Evolutionary conservation across 2,888 invertebrate species (phyloP), one percentile per base, ranked within the genome.

Genomic region (Lasioglossum pauxillum): DNA sequence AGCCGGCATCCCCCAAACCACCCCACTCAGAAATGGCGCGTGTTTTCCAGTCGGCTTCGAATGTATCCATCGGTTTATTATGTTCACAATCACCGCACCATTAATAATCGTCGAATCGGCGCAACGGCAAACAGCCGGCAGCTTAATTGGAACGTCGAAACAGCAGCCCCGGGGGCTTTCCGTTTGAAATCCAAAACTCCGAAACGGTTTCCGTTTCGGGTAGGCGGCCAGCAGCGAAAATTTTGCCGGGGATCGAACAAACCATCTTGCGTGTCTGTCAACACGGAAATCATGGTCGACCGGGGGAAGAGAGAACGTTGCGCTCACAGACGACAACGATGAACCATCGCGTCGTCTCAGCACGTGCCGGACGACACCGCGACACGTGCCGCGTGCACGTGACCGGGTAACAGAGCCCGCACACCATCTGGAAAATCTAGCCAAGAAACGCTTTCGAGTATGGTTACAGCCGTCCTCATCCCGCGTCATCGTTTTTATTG

Each of bases 351-450:
- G 83, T 67, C 81, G 79, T 41, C 38, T 84, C 46, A 44, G 89
- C 92, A 92, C 92, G 92, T 92, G 92, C 80, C 89, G 76, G 79
- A 82, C 88, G 88, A 86, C 89, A 89, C 88, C 83, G 69, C 83
- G 88, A 86, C 92, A 92, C 93, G 92, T 92, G 92, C 88, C 88
- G 10, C 53, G 69, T 49, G 82, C 92, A 92, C 92, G 92, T 92
- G 92, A 89, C 90, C 87, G 82, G 87, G 80, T 86, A 91, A 86
- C 83, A 73, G 75, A 91, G 83, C 86, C 80, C 84, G 81, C 73
- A 80, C 79, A 75, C 76, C 88, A 89, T 88, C 89, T 90, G 90
- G 91, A 87, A 90, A 91, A 87, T 86, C 78, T 89, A 83, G 80
- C 84, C 73, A 79, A 67, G 79, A 75, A 85, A 44, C 77, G 74